Evolutionary conservation across 53 echinoderm and acorn worm species (phyloP), one percentile per base, ranked within the genome.

Genomic region (Holothuria leucospilota): DNA sequence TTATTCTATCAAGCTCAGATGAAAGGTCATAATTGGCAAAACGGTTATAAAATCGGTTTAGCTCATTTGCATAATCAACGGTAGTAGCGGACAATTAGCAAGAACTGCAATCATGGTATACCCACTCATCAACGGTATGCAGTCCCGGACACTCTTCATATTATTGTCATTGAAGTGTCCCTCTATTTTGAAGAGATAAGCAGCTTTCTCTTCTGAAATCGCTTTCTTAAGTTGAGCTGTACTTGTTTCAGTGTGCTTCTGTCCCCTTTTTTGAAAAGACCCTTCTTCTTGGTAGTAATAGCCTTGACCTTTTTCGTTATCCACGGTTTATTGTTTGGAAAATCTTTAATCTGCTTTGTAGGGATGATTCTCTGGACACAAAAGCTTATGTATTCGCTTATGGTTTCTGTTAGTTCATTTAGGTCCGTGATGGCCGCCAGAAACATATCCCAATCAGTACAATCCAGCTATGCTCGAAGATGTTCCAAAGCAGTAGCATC

Each of bases 261-360:
- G 24, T 89, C 66, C 46, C 75, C 82, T 28, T 82, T 46, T 88
- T 88, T n/a, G n/a, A n/a, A n/a, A n/a, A n/a, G n/a, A n/a, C n/a
- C n/a, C n/a, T n/a, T n/a, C n/a, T n/a, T n/a, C 71, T 56, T 51
- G 30, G 69, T 88, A 53, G 82, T 68, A 2, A 88, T 14, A 21
- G 34, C 24, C 42, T 88, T 71, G 13, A 88, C 39, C 46, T 72
- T 51, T 39, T 29, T 70, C 20, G 71, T 82, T 15, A 88, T n/a
- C n/a, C n/a, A n/a, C n/a, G n/a, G n/a, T n/a, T n/a, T n/a, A n/a
- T n/a, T n/a, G n/a, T n/a, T n/a, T 82, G 82, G 82, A 88, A 51
- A 71, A 83, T 9, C n/a, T 88, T n/a, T n/a, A 0, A 88, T 29
- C 12, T 15, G 51, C 41, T 72, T 82, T 20, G 68, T 26, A 39